Evolutionary conservation across 2,888 invertebrate genomes (phyloP), one percentile per base, ranked within the genome.

Genomic region (Minunthozetes semirufus): DNA sequence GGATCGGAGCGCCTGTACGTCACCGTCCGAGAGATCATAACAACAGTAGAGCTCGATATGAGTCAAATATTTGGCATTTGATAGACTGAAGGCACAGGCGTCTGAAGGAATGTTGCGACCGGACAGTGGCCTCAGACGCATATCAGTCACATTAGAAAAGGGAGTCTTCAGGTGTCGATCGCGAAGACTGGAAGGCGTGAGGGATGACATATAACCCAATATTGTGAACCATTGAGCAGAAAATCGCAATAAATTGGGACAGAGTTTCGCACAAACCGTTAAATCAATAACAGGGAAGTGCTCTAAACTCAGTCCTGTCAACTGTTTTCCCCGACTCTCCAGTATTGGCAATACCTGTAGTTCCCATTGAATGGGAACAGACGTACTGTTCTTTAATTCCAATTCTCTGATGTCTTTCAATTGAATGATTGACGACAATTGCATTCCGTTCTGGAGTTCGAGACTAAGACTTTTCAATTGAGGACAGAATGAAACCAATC

Each of bases 191-290:
- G 38, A 70, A 75, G 42, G 56, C 56, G 27, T 42, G 22, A 53
- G 11, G 9, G 33, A 29, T 56, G 19, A 33, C 29, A 70, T 71
- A 33, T 46, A 72, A 66, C 77, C 77, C 4, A 79, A 59, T 11
- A 78, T 73, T 5, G 77, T 79, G 63, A 79, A 79, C 78, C 79
- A 79, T 68, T 78, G 79, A 46, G 77, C 79, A 63, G 78, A 78
- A 61, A 79, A 78, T 11, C 77, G 75, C 38, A 74, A 72, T 25
- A 79, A 76, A 70, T 78, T 78, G 9, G 79, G 79, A 74, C 79
- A 79, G 27, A 76, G 75, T 73, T 74, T 75, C 48, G 78, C 77
- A 25, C 76, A 78, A 72, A 75, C 77, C 56, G 77, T 70, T 25
- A 79, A 73, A 53, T 79, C 79, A 15, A 79, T 76, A 22, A 79